A percentile compares a stretch with the other conserved stretches of the same genome.
Conservation (phyloP, 2,113 vertebrate genomes). For the zebrafish (Danio rerio) region DNA sequence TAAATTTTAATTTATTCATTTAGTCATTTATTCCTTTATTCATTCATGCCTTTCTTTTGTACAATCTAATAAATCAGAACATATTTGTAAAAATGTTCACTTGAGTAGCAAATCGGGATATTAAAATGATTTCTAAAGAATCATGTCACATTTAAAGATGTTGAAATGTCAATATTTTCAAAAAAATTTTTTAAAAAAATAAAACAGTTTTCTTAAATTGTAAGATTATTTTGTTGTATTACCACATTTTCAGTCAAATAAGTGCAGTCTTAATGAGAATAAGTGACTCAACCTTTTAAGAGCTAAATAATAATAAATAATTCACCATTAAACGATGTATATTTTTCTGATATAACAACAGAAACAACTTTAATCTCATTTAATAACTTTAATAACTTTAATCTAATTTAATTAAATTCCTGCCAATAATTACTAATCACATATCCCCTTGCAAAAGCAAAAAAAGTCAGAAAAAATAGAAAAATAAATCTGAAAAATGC, state of each 20-base stretch:
- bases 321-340: background rate
- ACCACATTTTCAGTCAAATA: background rate
- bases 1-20: too few species aligned
- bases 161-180: background rate
- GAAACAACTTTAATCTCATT: background rate
- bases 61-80: too few species aligned
- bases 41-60: too few species aligned
- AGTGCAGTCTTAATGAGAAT: background rate
- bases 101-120: too few species aligned
- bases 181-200: background rate
- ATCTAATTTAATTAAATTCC: background rate
- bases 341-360: background rate
- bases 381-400: too few species aligned
- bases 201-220: background rate
- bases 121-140: too few species aligned
- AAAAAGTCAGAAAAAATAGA: too few species aligned
- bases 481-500: too few species aligned
- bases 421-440: background rate
- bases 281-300: background rate
- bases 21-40: too few species aligned
- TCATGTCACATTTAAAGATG: too few species aligned
- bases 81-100: too few species aligned
- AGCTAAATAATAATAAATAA: background rate
- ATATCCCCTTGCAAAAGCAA: too few species aligned
- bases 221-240: background rate